These are phyloP conservation scores for Genyomyrus donnyi DNA, from an alignment of 2,113 vertebrate species.

Conservation along the genomic window DNA sequence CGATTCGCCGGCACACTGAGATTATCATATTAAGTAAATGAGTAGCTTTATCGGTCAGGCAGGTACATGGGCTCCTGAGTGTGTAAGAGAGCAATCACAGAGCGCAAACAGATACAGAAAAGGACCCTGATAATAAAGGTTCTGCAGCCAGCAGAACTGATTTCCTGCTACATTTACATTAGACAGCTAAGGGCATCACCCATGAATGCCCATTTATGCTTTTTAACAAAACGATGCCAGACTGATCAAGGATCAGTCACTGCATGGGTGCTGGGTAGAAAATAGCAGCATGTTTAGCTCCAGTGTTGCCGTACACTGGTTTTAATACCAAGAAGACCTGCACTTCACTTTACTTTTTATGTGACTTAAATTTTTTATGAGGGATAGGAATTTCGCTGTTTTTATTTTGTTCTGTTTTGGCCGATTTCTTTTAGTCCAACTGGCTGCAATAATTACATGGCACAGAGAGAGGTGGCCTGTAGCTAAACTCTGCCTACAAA, in stretches of 20 bases:
- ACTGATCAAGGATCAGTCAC: not conserved
- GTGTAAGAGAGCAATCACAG: conserved; percentile 13
- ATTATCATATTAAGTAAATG: conserved; percentile 17
- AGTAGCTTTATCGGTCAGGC: conserved; percentile 8
- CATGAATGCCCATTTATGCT: not conserved
- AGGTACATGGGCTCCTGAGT: not conserved
- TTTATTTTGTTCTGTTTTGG: not conserved
- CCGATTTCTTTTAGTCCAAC: not conserved
- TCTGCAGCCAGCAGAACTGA: not conserved
- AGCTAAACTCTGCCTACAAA: not conserved
- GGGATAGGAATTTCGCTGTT: not conserved
- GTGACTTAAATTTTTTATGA: not conserved
- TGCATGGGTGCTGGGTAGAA: not conserved
- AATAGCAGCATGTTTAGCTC: not conserved
- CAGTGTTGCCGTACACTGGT: not conserved
- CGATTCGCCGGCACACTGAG: not conserved
- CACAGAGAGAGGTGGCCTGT: not conserved
- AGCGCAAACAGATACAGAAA: conserved; percentile 18
- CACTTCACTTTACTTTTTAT: not conserved
- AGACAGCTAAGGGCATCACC: not conserved
- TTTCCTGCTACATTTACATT: not conserved
- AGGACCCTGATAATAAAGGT: not conserved
- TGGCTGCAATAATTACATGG: not conserved
- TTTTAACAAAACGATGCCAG: not conserved
- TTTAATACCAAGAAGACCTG: not conserved